Evolutionary conservation across 2,888 invertebrate genomes (phyloP).

Genomic region (Acholoe squamosa): DNA sequence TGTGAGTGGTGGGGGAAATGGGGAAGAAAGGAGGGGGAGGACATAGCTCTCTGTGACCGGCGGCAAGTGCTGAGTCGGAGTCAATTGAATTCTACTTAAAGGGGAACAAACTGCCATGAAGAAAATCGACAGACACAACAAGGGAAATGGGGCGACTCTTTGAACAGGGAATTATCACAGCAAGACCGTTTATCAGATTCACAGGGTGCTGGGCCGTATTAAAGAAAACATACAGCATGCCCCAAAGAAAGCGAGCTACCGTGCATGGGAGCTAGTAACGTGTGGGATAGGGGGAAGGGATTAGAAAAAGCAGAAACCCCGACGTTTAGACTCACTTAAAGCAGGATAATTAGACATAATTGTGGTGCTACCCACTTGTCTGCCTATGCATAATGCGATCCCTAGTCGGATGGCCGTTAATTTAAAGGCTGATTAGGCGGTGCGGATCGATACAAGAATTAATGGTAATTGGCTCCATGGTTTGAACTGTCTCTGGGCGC

Average conservation of each 20-base stretch:
- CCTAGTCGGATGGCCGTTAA: constrained; percentile 30
- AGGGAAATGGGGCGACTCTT: background rate
- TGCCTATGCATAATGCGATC: constrained; percentile 31
- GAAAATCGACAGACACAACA: constrained; percentile 40
- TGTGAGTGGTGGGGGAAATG: background rate
- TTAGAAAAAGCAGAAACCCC: background rate
- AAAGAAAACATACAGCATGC: background rate
- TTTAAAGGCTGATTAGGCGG: constrained; percentile 50
- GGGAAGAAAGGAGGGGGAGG: constrained; percentile 12
- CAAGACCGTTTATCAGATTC: constrained; percentile 23
- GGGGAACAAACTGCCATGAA: constrained; percentile 26
- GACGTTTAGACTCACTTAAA: constrained; percentile 47
- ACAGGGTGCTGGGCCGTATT: background rate
- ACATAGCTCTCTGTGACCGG: background rate
- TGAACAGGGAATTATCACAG: constrained; percentile 10
- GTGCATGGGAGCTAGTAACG: too few species aligned
- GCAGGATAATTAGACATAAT: constrained; percentile 40
- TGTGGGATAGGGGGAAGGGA: too few species aligned
- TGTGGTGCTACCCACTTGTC: constrained; percentile 49
- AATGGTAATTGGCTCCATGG: constrained; percentile 57
- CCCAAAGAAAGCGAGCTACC: background rate
- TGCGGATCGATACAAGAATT: constrained; percentile 54
- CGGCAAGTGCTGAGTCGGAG: constrained; percentile 25
- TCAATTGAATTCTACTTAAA: constrained; percentile 49
- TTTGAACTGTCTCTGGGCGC: constrained; percentile 34